Conservation (phyloP, 2,888 invertebrate species). For the Campaea margaritaria region DNA sequence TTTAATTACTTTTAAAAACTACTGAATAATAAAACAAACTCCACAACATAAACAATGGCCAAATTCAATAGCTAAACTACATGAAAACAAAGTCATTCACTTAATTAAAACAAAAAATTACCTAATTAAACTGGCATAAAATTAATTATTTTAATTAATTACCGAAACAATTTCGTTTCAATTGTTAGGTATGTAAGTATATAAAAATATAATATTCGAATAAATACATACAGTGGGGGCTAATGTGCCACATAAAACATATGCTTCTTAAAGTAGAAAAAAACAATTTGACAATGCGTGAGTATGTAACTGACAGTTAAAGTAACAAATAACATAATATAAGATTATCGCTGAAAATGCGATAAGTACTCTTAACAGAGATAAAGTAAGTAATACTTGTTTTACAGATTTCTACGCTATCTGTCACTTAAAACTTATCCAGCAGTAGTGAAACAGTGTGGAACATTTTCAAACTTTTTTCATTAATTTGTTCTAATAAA, state of each 20-base stretch:
- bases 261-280: too few species aligned
- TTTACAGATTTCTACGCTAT: too few species aligned
- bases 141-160: background rate
- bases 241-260: too few species aligned
- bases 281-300: too few species aligned
- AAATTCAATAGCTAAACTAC: slow-evolving; percentile 7
- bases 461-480: too few species aligned
- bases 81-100: slow-evolving; percentile 11
- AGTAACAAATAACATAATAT: too few species aligned
- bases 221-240: background rate
- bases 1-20: slow-evolving; percentile 4
- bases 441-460: too few species aligned
- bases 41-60: slow-evolving; percentile 11
- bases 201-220: slow-evolving; percentile 16
- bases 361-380: background rate
- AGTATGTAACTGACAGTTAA: too few species aligned
- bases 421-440: too few species aligned
- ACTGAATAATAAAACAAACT: slow-evolving; percentile 6
- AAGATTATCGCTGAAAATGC: too few species aligned
- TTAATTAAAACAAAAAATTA: slow-evolving; percentile 5
- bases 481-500: too few species aligned
- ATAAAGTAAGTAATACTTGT: background rate
- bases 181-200: slow-evolving; percentile 1
- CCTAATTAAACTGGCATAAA: slow-evolving; percentile 5
- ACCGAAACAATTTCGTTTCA: background rate